These are phyloP conservation scores for Scytalopus superciliaris DNA, from an alignment of 2,113 vertebrate species.

Conservation along the genomic window DNA sequence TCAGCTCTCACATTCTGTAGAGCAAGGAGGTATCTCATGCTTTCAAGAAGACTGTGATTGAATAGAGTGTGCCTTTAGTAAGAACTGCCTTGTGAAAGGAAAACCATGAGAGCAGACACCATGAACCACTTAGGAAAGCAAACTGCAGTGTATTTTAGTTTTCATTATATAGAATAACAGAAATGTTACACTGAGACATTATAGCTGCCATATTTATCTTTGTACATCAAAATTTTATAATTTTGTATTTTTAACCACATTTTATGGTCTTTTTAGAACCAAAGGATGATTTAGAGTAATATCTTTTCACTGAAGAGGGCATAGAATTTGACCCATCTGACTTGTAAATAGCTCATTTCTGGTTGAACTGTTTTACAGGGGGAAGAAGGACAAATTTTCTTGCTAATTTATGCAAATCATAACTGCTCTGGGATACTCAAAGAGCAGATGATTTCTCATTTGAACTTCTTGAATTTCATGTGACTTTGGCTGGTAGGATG, in stretches of 20 bases:
- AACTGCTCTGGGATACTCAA: neutral
- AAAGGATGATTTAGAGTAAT: neutral
- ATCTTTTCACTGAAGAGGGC: neutral
- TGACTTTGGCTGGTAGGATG: neutral
- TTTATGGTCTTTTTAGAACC: neutral
- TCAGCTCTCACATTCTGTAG: neutral
- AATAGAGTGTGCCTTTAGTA: neutral
- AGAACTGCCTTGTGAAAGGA: neutral
- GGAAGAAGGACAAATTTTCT: neutral
- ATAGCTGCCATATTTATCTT: neutral
- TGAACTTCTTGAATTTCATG: neutral
- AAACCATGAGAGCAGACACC: neutral
- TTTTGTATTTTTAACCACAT: neutral
- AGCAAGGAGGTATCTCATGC: neutral
- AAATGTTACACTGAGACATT: neutral
- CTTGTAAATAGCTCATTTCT: neutral
- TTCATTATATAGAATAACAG: neutral
- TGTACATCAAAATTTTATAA: rapidly evolving
- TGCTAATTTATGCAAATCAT: neutral
- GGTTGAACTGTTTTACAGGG: neutral
- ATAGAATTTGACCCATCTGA: neutral
- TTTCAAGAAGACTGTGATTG: neutral
- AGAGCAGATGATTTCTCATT: neutral
- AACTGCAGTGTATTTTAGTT: neutral
- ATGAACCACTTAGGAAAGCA: neutral